These are phyloP conservation scores for Lampris incognitus DNA, from an alignment of 2,113 vertebrate genomes.

Conservation along the genomic window DNA sequence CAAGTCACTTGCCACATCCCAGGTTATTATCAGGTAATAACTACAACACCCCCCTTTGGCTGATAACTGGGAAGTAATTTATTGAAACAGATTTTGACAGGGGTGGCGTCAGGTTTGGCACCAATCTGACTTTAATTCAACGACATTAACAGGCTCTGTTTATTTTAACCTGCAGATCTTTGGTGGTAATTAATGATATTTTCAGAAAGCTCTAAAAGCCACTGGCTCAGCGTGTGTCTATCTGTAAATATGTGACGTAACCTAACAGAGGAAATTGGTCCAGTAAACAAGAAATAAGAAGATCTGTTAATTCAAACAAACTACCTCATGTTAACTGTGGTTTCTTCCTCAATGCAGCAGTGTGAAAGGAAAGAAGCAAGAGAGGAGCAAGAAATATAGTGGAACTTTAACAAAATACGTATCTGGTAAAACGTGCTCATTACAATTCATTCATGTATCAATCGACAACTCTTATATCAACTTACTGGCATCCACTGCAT, in stretches of 20 bases:
- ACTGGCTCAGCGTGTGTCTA: too few species aligned
- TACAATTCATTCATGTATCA: too few species aligned
- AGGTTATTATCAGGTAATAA: too few species aligned
- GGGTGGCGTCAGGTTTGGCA: constrained; percentile 38
- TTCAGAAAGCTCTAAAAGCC: too few species aligned
- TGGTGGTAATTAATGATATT: too few species aligned
- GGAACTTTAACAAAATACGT: too few species aligned
- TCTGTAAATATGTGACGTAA: not conserved
- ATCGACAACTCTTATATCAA: not conserved
- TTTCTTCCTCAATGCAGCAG: not conserved
- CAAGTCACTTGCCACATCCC: not conserved
- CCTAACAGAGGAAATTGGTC: not conserved
- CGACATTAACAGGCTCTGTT: not conserved
- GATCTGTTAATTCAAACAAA: too few species aligned
- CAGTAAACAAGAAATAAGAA: too few species aligned
- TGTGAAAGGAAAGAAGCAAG: too few species aligned
- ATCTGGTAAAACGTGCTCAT: too few species aligned
- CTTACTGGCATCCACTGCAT: constrained; percentile 76
- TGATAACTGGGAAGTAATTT: not conserved
- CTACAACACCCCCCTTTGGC: too few species aligned
- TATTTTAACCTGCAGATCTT: not conserved
- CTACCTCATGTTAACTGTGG: not conserved
- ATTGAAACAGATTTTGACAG: constrained; percentile 21
- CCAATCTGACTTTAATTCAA: not conserved
- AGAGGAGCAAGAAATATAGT: too few species aligned